Conservation (phyloP, 2,113 vertebrate genomes). For the Podarcis muralis region DNA sequence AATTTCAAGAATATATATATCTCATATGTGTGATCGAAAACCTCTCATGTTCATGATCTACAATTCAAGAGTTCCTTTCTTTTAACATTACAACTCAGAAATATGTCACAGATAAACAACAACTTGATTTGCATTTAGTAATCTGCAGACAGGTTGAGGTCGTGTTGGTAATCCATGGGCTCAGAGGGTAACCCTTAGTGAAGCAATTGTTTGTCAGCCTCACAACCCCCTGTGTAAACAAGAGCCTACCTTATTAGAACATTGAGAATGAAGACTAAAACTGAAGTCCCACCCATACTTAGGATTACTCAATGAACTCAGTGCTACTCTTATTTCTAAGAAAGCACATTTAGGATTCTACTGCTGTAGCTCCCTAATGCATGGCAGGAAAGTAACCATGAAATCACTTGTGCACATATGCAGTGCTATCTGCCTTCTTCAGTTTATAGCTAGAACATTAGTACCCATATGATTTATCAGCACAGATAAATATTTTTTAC, state of each 20-base stretch:
- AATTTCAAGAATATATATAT: neutral
- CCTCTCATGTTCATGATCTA: neutral
- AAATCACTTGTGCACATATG: neutral
- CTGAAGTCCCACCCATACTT: neutral
- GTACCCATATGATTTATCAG: neutral
- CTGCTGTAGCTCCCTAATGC: neutral
- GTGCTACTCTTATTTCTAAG: neutral
- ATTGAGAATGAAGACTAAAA: neutral
- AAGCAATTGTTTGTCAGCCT: neutral
- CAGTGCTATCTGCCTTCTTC: neutral
- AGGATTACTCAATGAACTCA: neutral
- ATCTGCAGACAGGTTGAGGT: neutral
- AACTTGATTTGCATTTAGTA: neutral
- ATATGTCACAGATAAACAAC: neutral
- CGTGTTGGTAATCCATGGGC: neutral
- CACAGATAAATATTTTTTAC: constrained; percentile 67
- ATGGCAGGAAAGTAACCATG: neutral
- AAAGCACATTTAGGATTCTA: neutral
- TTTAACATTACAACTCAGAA: neutral
- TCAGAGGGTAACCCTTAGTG: neutral
- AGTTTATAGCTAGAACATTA: neutral
- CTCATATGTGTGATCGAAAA: neutral
- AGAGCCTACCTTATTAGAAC: neutral
- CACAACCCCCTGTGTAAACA: neutral
- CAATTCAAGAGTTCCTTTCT: neutral